Evolutionary conservation across 1,140 invertebrate species (phyloP).

Genomic region (Zaprionus camerounensis): DNA sequence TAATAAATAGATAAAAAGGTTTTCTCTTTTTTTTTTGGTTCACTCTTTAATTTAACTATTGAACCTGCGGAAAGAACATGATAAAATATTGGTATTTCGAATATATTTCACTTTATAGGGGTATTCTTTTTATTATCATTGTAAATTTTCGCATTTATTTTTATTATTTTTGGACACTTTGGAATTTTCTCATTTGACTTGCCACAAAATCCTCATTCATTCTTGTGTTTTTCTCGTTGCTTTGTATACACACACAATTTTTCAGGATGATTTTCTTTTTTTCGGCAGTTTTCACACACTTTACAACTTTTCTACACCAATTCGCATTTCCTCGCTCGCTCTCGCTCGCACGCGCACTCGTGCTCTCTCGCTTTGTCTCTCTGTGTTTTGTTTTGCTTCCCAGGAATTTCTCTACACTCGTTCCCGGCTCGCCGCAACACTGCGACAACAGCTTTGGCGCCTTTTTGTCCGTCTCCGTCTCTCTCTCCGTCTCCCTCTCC

Average conservation of each 20-base stretch:
- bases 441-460: constrained; percentile 47
- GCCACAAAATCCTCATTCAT: not conserved
- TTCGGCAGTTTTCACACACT: constrained; percentile 24
- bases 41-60: not conserved
- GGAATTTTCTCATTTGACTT: constrained; percentile 3
- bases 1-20: not conserved
- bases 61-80: not conserved
- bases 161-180: not conserved
- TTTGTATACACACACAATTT: constrained; percentile 6
- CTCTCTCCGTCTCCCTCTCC: not conserved
- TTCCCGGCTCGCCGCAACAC: constrained; percentile 13
- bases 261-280: constrained; percentile 16
- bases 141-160: not conserved
- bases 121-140: not conserved
- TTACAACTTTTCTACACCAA: constrained; percentile 44
- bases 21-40: not conserved
- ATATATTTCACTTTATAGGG: not conserved
- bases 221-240: not conserved
- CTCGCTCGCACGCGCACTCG: constrained; percentile 11
- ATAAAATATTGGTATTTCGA: not conserved
- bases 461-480: constrained; percentile 49
- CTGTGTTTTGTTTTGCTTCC: constrained; percentile 45
- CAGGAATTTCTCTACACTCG: constrained; percentile 35
- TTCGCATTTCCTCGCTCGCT: constrained; percentile 18
- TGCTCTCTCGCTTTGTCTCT: constrained; percentile 13